Base-by-base conservation (phyloP, 2,113 vertebrate genomes). In the Octodon degus region DNA sequence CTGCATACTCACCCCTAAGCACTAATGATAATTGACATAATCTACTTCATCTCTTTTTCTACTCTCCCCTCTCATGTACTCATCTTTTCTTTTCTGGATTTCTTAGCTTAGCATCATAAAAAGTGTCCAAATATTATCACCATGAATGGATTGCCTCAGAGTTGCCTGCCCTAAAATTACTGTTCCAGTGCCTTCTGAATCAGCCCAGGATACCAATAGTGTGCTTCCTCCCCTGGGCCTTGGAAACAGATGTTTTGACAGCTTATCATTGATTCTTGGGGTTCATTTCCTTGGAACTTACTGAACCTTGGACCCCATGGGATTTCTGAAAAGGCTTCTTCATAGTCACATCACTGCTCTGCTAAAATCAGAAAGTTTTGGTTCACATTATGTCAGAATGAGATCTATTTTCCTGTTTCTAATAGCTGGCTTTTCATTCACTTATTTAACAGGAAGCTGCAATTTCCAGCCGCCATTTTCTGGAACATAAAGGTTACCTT, bases 191-290 rank as follows among this genome's bases (percentile, higher is more conserved):
- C n/a, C 53, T 96, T 94, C 63, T 55, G 43, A 79, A 40, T 58
- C 47, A 84, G 37, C 43, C 63, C 40, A 20, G 0, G 30, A 55
- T 80, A 43, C 58, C 92, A 82, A 32, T 14, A 50, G 14, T 83
- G 58, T 91, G 81, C 55, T 94, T 70, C 47, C 55, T 62, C 27
- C 55, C 50, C 47, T 50, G 40, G 67, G 91, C 40, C 92, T 91
- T 95, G 79, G 67, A 95, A 92, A 95, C 88, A 95, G 84, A 93
- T 97, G 70, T 96, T 96, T 79, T 97, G 93, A 96, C 84, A 94
- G 90, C 76, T 97, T 90, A 79, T 60, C 43, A 84, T 30, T 82
- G 76, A 88, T 95, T 83, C 81, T 77, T 68, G 60, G 83, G 84
- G 95, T 94, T 94, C 81, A 93, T 92, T 96, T 95, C 92, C 95